phyloP scores from a whole-genome alignment of 2,797 vertebrate genomes.

The Babyrousa celebensis region DNA sequence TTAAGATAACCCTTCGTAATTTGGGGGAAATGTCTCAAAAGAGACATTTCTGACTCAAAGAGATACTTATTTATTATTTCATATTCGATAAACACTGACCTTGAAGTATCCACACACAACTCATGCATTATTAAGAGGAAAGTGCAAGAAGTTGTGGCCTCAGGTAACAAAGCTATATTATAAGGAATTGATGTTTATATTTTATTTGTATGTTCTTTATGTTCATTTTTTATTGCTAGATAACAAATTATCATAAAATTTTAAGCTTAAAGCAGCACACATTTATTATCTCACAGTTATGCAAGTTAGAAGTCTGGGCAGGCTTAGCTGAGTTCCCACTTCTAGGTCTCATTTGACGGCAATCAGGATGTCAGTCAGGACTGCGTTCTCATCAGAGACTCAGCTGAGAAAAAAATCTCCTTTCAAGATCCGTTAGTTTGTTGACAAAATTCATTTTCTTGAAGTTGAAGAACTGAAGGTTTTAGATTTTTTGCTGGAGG shows the following conservation, averaged over 20 bases:
- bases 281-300: background rate
- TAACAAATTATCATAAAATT: constrained; percentile 33
- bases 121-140: background rate
- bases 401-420: background rate
- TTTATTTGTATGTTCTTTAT: background rate
- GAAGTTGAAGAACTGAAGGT: background rate
- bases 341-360: background rate
- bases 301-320: background rate
- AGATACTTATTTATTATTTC: background rate
- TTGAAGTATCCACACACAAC: background rate
- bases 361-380: background rate
- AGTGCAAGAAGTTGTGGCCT: background rate
- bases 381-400: background rate
- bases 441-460: background rate
- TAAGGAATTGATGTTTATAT: background rate
- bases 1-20: background rate
- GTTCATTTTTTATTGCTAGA: background rate
- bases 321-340: background rate
- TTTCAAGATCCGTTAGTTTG: background rate
- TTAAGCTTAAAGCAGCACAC: background rate
- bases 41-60: background rate
- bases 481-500: constrained; percentile 8
- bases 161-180: background rate
- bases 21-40: background rate
- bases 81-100: background rate